Percentiles rank a stretch among this genome's conserved stretches.
These are phyloP conservation scores for Chorisops tibialis DNA, from an alignment of 2,888 invertebrate species.

Conservation along the genomic window DNA sequence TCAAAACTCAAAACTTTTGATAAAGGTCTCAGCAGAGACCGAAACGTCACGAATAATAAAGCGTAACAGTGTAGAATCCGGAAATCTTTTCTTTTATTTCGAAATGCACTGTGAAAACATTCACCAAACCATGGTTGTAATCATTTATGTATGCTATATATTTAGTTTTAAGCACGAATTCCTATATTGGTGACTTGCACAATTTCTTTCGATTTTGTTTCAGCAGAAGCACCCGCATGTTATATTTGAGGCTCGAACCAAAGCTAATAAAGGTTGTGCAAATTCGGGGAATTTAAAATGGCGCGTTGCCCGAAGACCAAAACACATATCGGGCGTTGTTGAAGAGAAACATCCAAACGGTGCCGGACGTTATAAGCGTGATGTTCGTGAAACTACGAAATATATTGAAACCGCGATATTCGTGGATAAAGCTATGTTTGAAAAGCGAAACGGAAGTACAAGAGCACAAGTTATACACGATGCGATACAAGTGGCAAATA, in stretches of 20 bases:
- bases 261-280: slow-evolving; percentile 88
- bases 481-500: slow-evolving; percentile 94
- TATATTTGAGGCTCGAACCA: slow-evolving; percentile 90
- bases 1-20: too few species aligned
- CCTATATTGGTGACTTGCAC: slow-evolving; percentile 30
- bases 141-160: background rate
- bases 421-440: slow-evolving; percentile 95
- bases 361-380: slow-evolving; percentile 60
- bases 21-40: too few species aligned
- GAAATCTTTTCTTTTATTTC: too few species aligned
- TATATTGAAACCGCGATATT: slow-evolving; percentile 95
- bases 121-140: too few species aligned
- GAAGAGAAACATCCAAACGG: slow-evolving; percentile 49
- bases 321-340: slow-evolving; percentile 55
- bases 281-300: slow-evolving; percentile 74
- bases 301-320: slow-evolving; percentile 63
- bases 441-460: slow-evolving; percentile 84
- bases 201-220: slow-evolving; percentile 54
- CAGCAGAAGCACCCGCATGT: slow-evolving; percentile 98
- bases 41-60: too few species aligned
- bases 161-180: background rate
- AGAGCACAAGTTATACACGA: slow-evolving; percentile 87
- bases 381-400: slow-evolving; percentile 87
- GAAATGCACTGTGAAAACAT: too few species aligned
- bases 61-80: too few species aligned